Conservation (phyloP, 1,140 invertebrate genomes). For the Hydropsyche tenuis region DNA sequence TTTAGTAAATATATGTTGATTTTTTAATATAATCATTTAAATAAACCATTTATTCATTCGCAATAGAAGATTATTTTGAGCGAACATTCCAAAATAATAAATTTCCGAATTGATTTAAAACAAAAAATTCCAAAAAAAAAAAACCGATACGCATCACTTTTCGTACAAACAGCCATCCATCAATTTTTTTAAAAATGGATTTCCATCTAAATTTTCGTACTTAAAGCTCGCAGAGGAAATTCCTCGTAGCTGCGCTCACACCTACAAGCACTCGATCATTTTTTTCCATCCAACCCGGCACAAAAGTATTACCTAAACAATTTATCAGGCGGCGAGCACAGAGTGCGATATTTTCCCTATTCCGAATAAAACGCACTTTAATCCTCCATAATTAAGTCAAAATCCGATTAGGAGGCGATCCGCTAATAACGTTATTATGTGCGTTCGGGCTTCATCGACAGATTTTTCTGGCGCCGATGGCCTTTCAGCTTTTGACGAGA, state of each 20-base stretch:
- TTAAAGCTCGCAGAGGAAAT: background rate
- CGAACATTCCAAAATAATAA: too few relatives aligned
- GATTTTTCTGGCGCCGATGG: slow-evolving; percentile 6
- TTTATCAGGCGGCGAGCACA: slow-evolving; percentile 2
- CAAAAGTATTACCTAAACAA: slow-evolving; percentile 21
- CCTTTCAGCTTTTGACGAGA: slow-evolving; percentile 21
- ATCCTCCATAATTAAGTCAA: slow-evolving; percentile 13
- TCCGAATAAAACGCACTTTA: too few relatives aligned
- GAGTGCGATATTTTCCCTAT: too few relatives aligned
- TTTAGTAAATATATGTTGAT: too few relatives aligned
- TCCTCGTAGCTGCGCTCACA: background rate
- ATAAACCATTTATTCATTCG: too few relatives aligned
- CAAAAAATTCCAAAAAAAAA: background rate
- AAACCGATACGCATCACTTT: background rate
- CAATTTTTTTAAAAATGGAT: slow-evolving; percentile 23
- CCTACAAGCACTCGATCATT: slow-evolving; percentile 9
- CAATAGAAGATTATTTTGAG: too few relatives aligned
- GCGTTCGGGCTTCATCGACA: slow-evolving; percentile 16
- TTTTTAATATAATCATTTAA: too few relatives aligned
- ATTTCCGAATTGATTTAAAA: too few relatives aligned
- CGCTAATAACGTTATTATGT: background rate
- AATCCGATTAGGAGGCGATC: background rate
- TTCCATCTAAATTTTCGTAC: slow-evolving; percentile 10
- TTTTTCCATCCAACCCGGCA: background rate
- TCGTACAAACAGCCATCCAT: slow-evolving; percentile 14